A percentile compares a stretch with the other conserved stretches of the same genome.
Evolutionary conservation across 2,888 invertebrate genomes (phyloP).

Genomic region (Dynastes tityus): DNA sequence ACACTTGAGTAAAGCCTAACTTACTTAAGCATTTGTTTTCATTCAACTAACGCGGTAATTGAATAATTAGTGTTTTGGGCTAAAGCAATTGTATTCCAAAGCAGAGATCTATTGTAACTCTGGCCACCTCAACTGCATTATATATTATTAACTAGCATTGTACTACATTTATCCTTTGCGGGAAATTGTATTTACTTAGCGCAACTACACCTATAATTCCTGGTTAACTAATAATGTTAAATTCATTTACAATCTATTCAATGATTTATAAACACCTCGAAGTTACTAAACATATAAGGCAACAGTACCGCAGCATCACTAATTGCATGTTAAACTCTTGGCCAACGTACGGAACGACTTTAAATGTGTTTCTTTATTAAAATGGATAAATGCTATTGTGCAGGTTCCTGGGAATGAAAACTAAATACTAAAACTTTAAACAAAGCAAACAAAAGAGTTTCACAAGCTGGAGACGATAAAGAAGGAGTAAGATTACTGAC

Average conservation of each 20-base stretch:
- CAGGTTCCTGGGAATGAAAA: too few relatives aligned
- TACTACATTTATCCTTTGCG: constrained; percentile 9
- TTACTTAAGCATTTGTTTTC: not conserved
- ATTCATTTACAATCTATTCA: constrained; percentile 11
- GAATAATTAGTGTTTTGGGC: too few relatives aligned
- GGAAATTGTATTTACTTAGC: constrained; percentile 26
- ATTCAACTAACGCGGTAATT: not conserved
- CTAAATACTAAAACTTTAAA: too few relatives aligned
- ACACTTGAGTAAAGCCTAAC: too few relatives aligned
- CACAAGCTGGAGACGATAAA: too few relatives aligned
- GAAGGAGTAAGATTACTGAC: too few relatives aligned
- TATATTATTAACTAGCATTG: constrained; percentile 22
- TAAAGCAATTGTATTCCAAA: constrained; percentile 23
- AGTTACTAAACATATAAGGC: not conserved
- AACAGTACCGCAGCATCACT: not conserved
- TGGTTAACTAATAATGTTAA: constrained; percentile 32
- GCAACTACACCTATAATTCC: constrained; percentile 34
- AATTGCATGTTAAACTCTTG: too few relatives aligned
- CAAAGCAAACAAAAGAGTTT: too few relatives aligned
- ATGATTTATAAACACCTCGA: not conserved
- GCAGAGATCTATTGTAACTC: constrained; percentile 12
- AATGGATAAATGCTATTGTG: too few relatives aligned
- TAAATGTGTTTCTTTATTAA: too few relatives aligned
- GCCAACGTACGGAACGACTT: too few relatives aligned
- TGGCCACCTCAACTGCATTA: constrained; percentile 31